Percentiles rank a stretch among this genome's conserved stretches.
Conservation (phyloP, 2,113 vertebrate species). For the Bubo scandiacus region DNA sequence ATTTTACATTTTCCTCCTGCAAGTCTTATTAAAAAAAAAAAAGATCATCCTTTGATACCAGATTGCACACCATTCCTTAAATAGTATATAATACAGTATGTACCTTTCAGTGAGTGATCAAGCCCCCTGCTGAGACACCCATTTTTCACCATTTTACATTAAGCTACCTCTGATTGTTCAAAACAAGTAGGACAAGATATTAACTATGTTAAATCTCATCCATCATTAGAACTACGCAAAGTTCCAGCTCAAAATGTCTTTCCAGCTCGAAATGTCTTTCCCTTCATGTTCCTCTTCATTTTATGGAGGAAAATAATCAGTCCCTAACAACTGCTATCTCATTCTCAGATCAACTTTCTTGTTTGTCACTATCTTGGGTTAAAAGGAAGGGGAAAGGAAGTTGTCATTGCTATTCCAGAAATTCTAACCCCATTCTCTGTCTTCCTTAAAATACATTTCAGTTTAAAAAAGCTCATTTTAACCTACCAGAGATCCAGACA, state of each 20-base stretch:
- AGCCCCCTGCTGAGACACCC: background rate
- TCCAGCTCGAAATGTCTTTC: background rate
- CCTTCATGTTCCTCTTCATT: background rate
- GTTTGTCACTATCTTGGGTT: background rate
- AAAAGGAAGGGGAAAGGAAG: background rate
- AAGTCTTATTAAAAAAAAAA: background rate
- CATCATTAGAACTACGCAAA: background rate
- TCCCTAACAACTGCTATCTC: background rate
- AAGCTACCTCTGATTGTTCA: background rate
- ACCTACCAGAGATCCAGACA: background rate
- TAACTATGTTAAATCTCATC: background rate
- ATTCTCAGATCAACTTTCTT: background rate
- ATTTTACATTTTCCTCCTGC: background rate
- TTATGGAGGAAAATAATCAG: background rate
- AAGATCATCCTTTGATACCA: background rate
- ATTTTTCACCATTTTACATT: background rate
- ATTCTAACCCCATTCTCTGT: background rate
- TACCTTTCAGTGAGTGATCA: background rate
- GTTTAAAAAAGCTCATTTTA: background rate
- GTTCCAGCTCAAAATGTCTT: background rate
- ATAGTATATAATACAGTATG: background rate
- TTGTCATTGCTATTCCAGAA: background rate
- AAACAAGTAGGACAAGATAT: background rate
- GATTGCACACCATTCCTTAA: background rate
- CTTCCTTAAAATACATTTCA: background rate